Evolutionary conservation across 2,888 invertebrate species (phyloP), one percentile per base, ranked within the genome.

Genomic region (Diaperis boleti): DNA sequence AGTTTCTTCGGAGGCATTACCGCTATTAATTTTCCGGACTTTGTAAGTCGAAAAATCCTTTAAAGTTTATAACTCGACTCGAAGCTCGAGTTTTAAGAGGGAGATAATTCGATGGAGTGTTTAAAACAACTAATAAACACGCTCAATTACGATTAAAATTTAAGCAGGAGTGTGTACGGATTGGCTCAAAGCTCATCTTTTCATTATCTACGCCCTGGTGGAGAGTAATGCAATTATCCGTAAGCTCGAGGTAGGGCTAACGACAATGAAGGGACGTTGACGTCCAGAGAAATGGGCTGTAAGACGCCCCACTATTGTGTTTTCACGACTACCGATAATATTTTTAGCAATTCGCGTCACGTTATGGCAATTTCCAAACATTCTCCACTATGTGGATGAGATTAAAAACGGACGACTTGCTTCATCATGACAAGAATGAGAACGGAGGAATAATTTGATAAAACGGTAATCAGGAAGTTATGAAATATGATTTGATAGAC

Each of bases 61-160:
- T 10, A 20, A 54, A 26, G 22, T 41, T 26, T 29, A 26, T 52
- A 39, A 52, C 7, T 39, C 52, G 20, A 39, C n/a, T 52, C 8
- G 22, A 15, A 17, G 8, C 20, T 45, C 29, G 41, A 18, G 18
- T 20, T 37, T 39, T 55, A 33, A 55, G 47, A 57, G 37, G n/a
- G 35, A 4, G n/a, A 15, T 57, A 45, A 57, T 57, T 37, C 22
- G 26, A 45, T 45, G 22, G 37, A 39, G 13, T 49, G 49, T 37
- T 59, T 59, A 45, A 57, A 57, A 57, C 57, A 57, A 39, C 49
- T 59, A 59, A 59, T 49, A 59, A 49, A 59, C 59, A 62, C 62
- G 56, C 49, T 62, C 56, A 62, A 56, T 62, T 62, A 56, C 39
- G 39, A 49, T 62, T 47, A 62, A 56, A 62, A 56, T 62, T 62